Evolutionary conservation across 2,113 vertebrate species (phyloP).

Genomic region (Dunckerocampus dactyliophorus): DNA sequence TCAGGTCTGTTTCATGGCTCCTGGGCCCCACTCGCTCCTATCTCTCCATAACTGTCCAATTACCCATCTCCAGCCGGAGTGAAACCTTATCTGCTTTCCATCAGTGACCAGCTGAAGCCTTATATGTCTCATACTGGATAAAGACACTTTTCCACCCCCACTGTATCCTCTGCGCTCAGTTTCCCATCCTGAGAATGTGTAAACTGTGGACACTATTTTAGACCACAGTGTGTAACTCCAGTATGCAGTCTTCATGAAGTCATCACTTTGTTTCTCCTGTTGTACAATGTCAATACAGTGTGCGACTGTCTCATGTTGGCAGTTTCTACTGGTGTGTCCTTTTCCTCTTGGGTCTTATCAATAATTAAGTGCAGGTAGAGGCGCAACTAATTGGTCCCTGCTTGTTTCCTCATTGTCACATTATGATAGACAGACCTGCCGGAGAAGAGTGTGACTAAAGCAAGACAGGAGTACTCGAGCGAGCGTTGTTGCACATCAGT

Average conservation of each 20-base stretch:
- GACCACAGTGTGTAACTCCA: constrained; percentile 3
- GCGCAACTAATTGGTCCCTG: too few relatives aligned
- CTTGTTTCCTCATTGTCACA: too few relatives aligned
- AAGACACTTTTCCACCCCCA: constrained; percentile 28
- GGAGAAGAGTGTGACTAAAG: too few relatives aligned
- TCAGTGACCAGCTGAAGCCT: constrained; percentile 55
- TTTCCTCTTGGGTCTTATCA: too few relatives aligned
- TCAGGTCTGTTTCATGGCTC: constrained; percentile 69
- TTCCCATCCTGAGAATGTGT: not conserved
- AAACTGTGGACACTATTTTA: not conserved
- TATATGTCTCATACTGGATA: constrained; percentile 44
- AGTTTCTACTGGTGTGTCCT: too few relatives aligned
- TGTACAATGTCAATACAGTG: too few relatives aligned
- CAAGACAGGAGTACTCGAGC: too few relatives aligned
- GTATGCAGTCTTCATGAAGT: not conserved
- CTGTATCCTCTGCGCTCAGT: constrained; percentile 24
- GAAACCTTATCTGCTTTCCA: constrained; percentile 68
- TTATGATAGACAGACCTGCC: too few relatives aligned
- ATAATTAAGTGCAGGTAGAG: too few relatives aligned
- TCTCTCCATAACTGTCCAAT: constrained; percentile 72
- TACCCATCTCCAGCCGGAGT: constrained; percentile 65
- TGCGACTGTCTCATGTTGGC: too few relatives aligned
- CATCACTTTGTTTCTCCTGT: not conserved
- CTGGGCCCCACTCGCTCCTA: constrained; percentile 58
- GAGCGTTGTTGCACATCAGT: too few relatives aligned